A percentile compares a stretch with the other conserved stretches of the same genome.
Conservation (phyloP, 2,113 vertebrate genomes). For the Pterocles burchelli region DNA sequence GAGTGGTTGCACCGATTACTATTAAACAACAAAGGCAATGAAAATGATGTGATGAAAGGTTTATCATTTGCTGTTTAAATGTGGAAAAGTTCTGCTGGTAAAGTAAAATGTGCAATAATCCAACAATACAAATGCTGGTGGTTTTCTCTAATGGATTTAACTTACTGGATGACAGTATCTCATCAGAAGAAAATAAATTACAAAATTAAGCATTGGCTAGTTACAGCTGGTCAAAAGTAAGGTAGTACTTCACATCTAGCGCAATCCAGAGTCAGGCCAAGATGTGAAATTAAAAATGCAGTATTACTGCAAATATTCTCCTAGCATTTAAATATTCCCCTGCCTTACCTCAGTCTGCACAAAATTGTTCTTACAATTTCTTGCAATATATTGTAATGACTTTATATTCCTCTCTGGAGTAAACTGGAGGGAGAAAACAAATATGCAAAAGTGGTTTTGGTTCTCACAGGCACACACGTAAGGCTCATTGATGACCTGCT, state of each 20-base stretch:
- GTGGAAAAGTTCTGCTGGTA: not conserved
- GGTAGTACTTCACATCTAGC: not conserved
- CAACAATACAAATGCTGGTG: not conserved
- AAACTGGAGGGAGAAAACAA: not conserved
- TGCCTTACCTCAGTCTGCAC: not conserved
- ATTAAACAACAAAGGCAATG: not conserved
- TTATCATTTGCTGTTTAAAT: not conserved
- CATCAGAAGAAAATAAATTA: not conserved
- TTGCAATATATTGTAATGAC: not conserved
- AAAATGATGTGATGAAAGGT: not conserved
- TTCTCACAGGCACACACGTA: not conserved
- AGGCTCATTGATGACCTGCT: not conserved
- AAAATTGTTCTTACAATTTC: not conserved
- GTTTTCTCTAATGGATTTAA: not conserved
- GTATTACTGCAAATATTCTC: not conserved
- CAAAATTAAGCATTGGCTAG: not conserved
- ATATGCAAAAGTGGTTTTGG: not conserved
- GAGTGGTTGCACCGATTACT: not conserved
- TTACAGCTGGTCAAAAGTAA: not conserved
- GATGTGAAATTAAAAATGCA: not conserved
- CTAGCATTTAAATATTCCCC: not conserved
- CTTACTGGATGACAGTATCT: not conserved
- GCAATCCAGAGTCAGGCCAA: not conserved
- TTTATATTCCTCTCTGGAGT: not conserved
- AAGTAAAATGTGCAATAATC: not conserved